Base-by-base conservation (phyloP, 1,140 invertebrate species). In the Lysiphlebus fabarum region DNA sequence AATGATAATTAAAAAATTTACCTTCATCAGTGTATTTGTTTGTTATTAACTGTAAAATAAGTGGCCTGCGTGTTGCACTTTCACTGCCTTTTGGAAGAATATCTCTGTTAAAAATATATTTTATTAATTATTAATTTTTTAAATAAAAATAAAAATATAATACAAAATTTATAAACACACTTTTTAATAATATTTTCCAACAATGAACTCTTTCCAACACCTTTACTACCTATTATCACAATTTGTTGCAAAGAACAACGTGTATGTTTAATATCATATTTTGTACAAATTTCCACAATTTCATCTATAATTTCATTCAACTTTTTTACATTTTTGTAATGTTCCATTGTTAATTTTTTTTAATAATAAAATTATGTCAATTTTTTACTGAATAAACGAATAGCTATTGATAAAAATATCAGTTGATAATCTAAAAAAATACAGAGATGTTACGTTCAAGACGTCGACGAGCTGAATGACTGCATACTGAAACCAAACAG, bases 231-330 rank as follows among this genome's bases (percentile, higher is more conserved):
- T 67, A 99, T 96, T 49, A 99, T 97, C 56, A 96, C 97, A 73
- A 99, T 99, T 83, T 99, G 97, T 66, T 97, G 97, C 71, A 99
- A 84, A 86, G 99, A n/a, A n/a, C n/a, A n/a, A n/a, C n/a, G n/a
- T n/a, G n/a, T 97, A 26, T 2, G 4, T 26, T 26, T 71, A 99
- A 84, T 75, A 96, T 92, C 87, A 99, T 93, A 74, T 94, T 91
- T 66, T 98, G 95, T 56, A 96, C 96, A 66, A 99, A 83, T 70
- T 96, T 92, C n/a, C n/a, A n/a, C n/a, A n/a, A n/a, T n/a, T n/a
- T n/a, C n/a, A n/a, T n/a, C n/a, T n/a, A n/a, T n/a, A n/a, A n/a
- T n/a, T n/a, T n/a, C n/a, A n/a, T n/a, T n/a, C n/a, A n/a, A n/a
- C n/a, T n/a, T n/a, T n/a, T n/a, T n/a, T n/a, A n/a, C n/a, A n/a